phyloP scores from a whole-genome alignment of 2,113 vertebrate species.

The Albula glossodonta region DNA sequence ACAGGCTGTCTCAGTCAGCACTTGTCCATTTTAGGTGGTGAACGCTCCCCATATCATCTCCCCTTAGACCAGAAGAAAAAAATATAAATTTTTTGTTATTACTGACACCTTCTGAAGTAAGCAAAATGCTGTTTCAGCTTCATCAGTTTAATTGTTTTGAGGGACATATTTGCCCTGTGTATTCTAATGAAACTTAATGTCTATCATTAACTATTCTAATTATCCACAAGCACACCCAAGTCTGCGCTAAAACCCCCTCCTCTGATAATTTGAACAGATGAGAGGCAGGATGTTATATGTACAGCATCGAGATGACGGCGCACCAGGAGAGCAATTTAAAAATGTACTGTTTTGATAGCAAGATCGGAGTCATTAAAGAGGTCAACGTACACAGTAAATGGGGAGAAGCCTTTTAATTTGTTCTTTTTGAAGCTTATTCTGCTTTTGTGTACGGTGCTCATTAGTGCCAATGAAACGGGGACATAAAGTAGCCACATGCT shows the following conservation, averaged over 20 bases:
- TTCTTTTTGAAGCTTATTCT: not conserved
- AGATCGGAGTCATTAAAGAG: not conserved
- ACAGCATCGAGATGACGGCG: not conserved
- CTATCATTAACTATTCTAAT: constrained; percentile 7
- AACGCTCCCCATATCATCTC: not conserved
- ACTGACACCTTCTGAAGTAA: constrained; percentile 38
- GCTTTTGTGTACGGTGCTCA: not conserved
- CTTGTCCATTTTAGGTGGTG: not conserved
- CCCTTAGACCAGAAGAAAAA: constrained; percentile 30
- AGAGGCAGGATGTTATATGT: not conserved
- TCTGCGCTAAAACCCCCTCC: not conserved
- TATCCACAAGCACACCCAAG: not conserved
- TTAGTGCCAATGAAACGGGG: not conserved
- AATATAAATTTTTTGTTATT: constrained; percentile 26
- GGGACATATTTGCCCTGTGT: constrained; percentile 1
- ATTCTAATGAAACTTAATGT: constrained; percentile 11
- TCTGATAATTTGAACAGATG: not conserved
- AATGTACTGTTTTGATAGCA: not conserved
- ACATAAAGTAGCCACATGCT: not conserved
- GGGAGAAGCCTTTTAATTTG: not conserved
- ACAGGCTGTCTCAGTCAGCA: not conserved
- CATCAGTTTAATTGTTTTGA: not conserved
- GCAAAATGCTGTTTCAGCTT: constrained; percentile 22
- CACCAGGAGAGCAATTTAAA: not conserved
- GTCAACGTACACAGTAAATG: not conserved